Evolutionary conservation across 2,113 vertebrate species (phyloP).

Genomic region (Australoheros scitulus): DNA sequence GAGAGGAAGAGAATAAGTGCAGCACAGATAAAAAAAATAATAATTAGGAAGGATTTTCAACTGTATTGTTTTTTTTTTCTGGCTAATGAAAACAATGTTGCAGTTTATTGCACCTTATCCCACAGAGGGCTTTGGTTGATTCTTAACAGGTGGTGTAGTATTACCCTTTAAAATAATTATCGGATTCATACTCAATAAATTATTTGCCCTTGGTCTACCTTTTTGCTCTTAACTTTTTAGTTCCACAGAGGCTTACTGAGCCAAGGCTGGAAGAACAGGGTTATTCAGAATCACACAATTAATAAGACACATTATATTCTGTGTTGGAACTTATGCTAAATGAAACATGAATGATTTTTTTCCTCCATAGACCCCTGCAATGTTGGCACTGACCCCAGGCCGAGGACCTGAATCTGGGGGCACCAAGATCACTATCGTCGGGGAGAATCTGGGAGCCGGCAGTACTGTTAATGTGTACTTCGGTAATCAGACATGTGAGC

Average conservation of each 20-base stretch:
- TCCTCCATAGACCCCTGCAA: conserved; percentile 82
- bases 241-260: background rate
- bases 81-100: background rate
- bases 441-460: conserved; percentile 90
- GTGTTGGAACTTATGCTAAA: background rate
- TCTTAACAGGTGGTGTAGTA: background rate
- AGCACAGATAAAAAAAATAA: background rate
- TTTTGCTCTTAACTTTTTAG: background rate
- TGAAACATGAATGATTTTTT: background rate
- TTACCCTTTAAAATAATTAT: background rate
- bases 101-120: background rate
- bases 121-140: background rate
- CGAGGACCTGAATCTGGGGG: conserved; percentile 95
- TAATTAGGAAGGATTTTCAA: background rate
- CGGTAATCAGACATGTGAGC: conserved; percentile 93
- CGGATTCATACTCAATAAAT: background rate
- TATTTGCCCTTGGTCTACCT: background rate
- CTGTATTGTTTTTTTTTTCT: background rate
- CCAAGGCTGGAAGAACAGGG: background rate
- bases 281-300: background rate
- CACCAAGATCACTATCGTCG: conserved; percentile 93
- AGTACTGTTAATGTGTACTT: conserved; percentile 86
- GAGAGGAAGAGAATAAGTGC: background rate
- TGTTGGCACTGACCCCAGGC: conserved; percentile 87
- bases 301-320: background rate